Percentiles rank a stretch among this genome's conserved stretches.
These are phyloP conservation scores for Idaea dimidiata DNA, from an alignment of 2,888 invertebrate species.

Conservation along the genomic window DNA sequence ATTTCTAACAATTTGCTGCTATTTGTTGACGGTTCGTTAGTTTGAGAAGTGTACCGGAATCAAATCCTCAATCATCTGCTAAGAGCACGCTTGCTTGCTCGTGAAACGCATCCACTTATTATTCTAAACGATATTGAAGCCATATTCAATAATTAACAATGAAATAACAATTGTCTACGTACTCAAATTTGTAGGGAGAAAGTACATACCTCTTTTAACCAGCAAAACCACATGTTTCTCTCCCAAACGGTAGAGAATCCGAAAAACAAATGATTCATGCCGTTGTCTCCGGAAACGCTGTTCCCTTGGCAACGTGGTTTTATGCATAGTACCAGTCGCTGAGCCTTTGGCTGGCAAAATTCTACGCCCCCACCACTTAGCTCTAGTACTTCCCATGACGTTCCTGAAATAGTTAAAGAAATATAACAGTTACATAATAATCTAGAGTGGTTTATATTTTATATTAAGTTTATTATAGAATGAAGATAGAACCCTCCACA, in stretches of 20 bases:
- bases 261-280: constrained; percentile 80
- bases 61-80: constrained; percentile 59
- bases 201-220: constrained; percentile 81
- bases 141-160: neutral
- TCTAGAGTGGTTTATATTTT: no score
- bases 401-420: constrained; percentile 43
- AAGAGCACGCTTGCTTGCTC: constrained; percentile 31
- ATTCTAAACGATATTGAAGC: neutral
- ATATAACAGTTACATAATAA: neutral
- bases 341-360: constrained; percentile 67
- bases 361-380: constrained; percentile 70
- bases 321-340: constrained; percentile 67
- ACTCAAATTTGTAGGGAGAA: neutral
- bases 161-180: no score
- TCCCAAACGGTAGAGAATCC: constrained; percentile 85
- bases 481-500: no score
- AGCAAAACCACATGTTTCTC: constrained; percentile 83
- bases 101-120: constrained; percentile 12
- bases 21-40: constrained; percentile 67
- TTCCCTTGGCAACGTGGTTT: constrained; percentile 68
- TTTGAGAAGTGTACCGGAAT: constrained; percentile 76
- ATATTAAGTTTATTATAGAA: no score
- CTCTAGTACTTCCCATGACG: constrained; percentile 67
- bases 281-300: constrained; percentile 49
- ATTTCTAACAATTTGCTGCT: constrained; percentile 69